Evolutionary conservation across 1,140 invertebrate genomes (phyloP).

Genomic region (Sitodiplosis mosellana): DNA sequence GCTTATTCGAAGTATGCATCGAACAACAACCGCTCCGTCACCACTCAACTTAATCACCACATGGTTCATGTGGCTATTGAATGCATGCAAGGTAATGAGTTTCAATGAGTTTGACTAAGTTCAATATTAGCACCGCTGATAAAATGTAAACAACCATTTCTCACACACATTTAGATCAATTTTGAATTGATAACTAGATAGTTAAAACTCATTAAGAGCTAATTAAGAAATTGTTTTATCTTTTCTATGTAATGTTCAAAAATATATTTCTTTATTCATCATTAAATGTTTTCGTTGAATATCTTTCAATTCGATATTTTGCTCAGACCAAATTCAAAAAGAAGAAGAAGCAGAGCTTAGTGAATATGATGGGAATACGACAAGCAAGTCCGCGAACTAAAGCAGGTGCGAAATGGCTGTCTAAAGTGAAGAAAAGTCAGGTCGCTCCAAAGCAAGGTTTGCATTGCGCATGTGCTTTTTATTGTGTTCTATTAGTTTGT

Average conservation of each 20-base stretch:
- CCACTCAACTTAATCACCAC: conserved; percentile 92
- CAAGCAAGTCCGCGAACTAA: conserved; percentile 60
- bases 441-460: conserved; percentile 50
- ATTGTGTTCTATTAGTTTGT: neutral
- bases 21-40: conserved; percentile 90
- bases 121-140: neutral
- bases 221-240: too few species aligned
- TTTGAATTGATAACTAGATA: too few species aligned
- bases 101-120: neutral
- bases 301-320: neutral
- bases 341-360: conserved; percentile 59
- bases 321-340: conserved; percentile 38
- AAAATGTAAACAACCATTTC: too few species aligned
- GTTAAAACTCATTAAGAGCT: too few species aligned
- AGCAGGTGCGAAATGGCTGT: conserved; percentile 67
- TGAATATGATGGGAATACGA: conserved; percentile 58
- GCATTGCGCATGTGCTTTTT: neutral
- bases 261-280: too few species aligned
- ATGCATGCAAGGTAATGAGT: conserved; percentile 47
- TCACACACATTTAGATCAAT: too few species aligned
- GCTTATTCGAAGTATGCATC: conserved; percentile 95
- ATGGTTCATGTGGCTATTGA: conserved; percentile 67
- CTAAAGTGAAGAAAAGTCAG: conserved; percentile 62
- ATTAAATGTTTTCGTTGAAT: neutral
- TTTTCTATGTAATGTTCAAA: too few species aligned